A percentile compares a stretch with the other conserved stretches of the same genome.
These are phyloP conservation scores for Margarornis squamiger DNA, from an alignment of 2,797 vertebrate species.

Conservation along the genomic window DNA sequence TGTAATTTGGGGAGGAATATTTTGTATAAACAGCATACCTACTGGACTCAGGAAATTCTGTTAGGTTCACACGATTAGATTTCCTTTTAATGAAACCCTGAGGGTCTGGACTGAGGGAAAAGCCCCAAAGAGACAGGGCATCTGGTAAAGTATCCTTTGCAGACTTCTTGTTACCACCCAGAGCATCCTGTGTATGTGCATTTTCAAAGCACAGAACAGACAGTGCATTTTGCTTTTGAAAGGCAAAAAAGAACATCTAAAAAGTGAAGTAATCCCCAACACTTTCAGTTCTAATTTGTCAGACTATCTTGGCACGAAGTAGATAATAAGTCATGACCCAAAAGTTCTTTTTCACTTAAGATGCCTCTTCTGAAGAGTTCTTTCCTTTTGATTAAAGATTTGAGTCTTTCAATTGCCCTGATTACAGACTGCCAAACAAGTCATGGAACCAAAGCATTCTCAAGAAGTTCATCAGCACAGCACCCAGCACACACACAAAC, in stretches of 20 bases:
- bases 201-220: not conserved
- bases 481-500: not conserved
- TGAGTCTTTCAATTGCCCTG: not conserved
- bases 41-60: not conserved
- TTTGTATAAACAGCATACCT: not conserved
- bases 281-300: not conserved
- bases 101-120: not conserved
- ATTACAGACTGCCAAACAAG: not conserved
- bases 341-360: not conserved
- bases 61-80: not conserved
- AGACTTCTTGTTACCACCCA: not conserved
- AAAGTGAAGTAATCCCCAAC: not conserved
- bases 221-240: accelerated
- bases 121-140: not conserved
- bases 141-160: not conserved
- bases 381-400: not conserved
- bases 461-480: not conserved
- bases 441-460: not conserved
- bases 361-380: not conserved
- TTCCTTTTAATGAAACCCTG: not conserved
- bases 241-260: not conserved
- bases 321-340: not conserved
- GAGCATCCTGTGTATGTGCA: not conserved
- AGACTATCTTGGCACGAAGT: not conserved
- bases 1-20: not conserved